phyloP scores from a whole-genome alignment of 2,888 invertebrate species.

The Sinohyriopsis cumingii region DNA sequence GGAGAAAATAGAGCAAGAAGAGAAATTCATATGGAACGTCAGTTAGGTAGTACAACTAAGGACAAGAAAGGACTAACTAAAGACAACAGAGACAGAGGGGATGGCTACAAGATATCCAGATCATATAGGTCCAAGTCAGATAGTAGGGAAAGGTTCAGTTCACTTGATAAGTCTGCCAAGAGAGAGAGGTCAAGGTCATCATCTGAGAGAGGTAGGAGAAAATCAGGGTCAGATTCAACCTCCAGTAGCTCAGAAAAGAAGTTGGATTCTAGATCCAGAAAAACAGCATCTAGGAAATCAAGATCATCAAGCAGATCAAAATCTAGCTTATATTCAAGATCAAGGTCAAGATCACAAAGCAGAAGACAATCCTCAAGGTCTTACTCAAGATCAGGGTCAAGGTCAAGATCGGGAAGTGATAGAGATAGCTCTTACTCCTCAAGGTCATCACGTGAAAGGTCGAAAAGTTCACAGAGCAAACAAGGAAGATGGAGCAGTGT shows the following conservation, averaged over 20 bases:
- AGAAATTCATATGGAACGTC: neutral
- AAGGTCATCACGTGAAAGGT: conserved; percentile 22
- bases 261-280: conserved; percentile 1
- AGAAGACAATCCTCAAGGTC: conserved; percentile 20
- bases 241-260: neutral
- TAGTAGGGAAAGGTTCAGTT: conserved; percentile 29
- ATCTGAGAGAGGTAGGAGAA: conserved; percentile 10
- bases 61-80: neutral
- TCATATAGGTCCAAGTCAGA: conserved; percentile 29
- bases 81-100: neutral
- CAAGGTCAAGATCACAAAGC: conserved; percentile 1
- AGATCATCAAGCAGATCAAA: conserved; percentile 25
- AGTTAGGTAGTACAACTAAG: neutral
- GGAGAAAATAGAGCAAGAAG: neutral
- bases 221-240: conserved; percentile 11
- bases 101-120: conserved; percentile 12
- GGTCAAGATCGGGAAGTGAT: conserved; percentile 14
- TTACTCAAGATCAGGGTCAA: conserved; percentile 20
- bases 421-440: conserved; percentile 12
- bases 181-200: conserved; percentile 18
- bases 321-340: conserved; percentile 22
- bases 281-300: conserved; percentile 26
- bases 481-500: neutral
- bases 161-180: neutral
- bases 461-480: conserved; percentile 17